phyloP scores from a whole-genome alignment of 2,113 vertebrate species.

The Neofelis nebulosa region DNA sequence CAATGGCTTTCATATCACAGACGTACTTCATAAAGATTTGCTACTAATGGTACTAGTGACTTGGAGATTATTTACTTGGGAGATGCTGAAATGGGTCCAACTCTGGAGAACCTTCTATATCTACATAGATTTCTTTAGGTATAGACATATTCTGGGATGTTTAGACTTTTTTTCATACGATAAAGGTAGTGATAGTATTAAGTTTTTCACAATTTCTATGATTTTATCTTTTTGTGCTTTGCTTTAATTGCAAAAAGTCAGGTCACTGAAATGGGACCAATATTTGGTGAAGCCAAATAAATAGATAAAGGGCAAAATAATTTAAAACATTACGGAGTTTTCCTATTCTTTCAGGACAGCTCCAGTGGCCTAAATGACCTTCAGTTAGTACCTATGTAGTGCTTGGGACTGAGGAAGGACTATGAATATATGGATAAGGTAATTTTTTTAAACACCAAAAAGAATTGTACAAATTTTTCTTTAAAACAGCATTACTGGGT shows the following conservation, averaged over 20 bases:
- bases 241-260: background rate
- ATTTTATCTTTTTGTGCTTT: background rate
- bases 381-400: background rate
- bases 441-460: background rate
- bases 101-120: background rate
- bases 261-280: background rate
- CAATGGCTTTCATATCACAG: fast-evolving
- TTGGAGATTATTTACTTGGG: background rate
- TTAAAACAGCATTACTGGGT: background rate
- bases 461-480: background rate
- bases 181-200: background rate
- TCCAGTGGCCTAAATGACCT: background rate
- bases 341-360: background rate
- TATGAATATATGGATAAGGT: background rate
- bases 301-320: background rate
- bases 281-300: background rate
- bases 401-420: background rate
- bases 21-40: background rate
- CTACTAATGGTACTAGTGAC: background rate
- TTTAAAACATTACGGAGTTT: background rate
- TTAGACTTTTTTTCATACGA: background rate
- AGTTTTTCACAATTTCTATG: background rate
- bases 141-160: background rate
- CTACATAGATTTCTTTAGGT: background rate
- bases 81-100: background rate